Evolutionary conservation across 2,888 invertebrate genomes (phyloP).

Genomic region (Saturnia pavonia): DNA sequence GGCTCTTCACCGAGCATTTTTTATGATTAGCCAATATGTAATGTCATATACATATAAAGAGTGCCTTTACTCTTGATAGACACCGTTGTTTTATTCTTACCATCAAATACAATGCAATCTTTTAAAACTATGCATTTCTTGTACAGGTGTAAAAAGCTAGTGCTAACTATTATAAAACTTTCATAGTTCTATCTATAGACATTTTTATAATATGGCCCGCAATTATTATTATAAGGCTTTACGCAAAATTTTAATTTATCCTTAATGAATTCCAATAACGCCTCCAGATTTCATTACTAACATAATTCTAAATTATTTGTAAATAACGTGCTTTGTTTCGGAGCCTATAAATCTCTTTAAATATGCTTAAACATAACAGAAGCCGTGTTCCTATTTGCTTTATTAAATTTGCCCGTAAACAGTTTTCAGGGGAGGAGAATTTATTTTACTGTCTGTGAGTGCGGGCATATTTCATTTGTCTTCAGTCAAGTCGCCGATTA

Average conservation of each 20-base stretch:
- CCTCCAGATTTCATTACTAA: conserved; percentile 39
- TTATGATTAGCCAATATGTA: too few relatives aligned
- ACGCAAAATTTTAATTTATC: conserved; percentile 10
- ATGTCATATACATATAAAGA: too few relatives aligned
- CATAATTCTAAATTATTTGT: conserved; percentile 64
- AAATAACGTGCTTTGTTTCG: conserved; percentile 58
- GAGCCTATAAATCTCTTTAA: conserved; percentile 66
- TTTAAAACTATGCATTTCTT: background rate
- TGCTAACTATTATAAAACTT: background rate
- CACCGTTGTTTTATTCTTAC: background rate
- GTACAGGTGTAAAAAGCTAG: background rate
- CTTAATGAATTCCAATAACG: conserved; percentile 6
- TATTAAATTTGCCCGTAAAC: conserved; percentile 67
- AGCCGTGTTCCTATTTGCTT: conserved; percentile 66
- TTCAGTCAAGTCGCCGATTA: conserved; percentile 55
- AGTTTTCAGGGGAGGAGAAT: conserved; percentile 59
- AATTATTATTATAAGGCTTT: conserved; percentile 11
- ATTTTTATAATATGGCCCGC: conserved; percentile 33
- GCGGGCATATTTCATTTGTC: conserved; percentile 57
- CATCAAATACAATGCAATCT: background rate
- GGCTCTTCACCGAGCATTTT: background rate
- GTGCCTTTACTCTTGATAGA: background rate
- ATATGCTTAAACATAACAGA: conserved; percentile 60
- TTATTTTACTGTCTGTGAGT: conserved; percentile 64
- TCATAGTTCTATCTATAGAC: background rate